These are phyloP conservation scores for Melanotaenia trifasciata DNA, from an alignment of 2,797 vertebrate species.

Conservation along the genomic window DNA sequence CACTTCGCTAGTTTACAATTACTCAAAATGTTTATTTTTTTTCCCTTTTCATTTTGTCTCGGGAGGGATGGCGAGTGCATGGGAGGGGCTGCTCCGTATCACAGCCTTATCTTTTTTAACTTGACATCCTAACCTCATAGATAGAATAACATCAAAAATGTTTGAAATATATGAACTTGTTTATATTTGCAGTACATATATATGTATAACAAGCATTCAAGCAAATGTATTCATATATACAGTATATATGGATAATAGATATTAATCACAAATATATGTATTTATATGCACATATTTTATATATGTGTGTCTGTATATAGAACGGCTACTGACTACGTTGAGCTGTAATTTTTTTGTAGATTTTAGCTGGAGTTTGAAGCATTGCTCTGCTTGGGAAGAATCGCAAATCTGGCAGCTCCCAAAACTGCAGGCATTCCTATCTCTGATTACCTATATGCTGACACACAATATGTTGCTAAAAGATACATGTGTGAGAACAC, in stretches of 20 bases:
- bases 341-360: constrained; percentile 97
- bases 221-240: constrained; percentile 86
- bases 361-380: constrained; percentile 95
- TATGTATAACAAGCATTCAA: constrained; percentile 90
- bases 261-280: constrained; percentile 88
- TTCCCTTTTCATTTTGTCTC: constrained; percentile 79
- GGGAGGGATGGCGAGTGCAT: constrained; percentile 83
- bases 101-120: constrained; percentile 88
- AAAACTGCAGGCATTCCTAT: constrained; percentile 93
- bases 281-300: constrained; percentile 89
- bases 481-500: constrained; percentile 79
- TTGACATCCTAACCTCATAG: constrained; percentile 87
- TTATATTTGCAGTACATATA: constrained; percentile 98
- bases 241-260: constrained; percentile 86
- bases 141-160: constrained; percentile 92
- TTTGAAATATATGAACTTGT: constrained; percentile 96
- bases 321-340: constrained; percentile 88
- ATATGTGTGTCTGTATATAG: constrained; percentile 87
- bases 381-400: constrained; percentile 90
- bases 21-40: constrained; percentile 83
- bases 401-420: constrained; percentile 90
- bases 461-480: constrained; percentile 83
- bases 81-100: constrained; percentile 85
- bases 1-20: constrained; percentile 88
- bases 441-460: constrained; percentile 83